phyloP scores from a whole-genome alignment of 2,113 vertebrate species.

The Lycocorax pyrrhopterus region DNA sequence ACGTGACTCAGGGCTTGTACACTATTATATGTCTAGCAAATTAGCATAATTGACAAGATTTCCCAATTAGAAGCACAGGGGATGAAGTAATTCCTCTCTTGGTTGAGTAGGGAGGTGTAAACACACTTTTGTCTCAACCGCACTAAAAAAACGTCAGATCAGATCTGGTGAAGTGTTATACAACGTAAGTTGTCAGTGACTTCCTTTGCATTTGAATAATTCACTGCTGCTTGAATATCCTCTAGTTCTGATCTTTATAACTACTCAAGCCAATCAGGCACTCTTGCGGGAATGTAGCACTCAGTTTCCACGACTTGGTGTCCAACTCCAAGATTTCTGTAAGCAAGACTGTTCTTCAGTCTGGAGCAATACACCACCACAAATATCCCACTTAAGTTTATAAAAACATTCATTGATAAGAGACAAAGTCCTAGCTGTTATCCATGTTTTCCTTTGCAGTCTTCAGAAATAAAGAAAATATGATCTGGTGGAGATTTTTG shows the following conservation, averaged over 20 bases:
- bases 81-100: neutral
- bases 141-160: neutral
- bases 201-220: neutral
- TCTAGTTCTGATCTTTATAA: neutral
- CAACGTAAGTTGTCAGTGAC: neutral
- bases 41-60: neutral
- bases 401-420: neutral
- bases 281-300: neutral
- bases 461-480: neutral
- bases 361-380: neutral
- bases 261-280: neutral
- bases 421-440: neutral
- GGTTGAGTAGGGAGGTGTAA: neutral
- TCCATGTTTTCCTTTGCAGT: neutral
- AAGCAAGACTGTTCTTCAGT: neutral
- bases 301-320: neutral
- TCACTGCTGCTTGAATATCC: neutral
- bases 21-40: neutral
- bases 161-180: neutral
- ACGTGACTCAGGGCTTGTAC: neutral
- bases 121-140: accelerated
- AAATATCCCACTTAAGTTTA: neutral
- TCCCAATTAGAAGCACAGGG: neutral
- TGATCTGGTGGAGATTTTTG: neutral
- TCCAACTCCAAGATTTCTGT: neutral